phyloP scores from a whole-genome alignment of 1,140 invertebrate species.

The Pachyrhynchus sulphureomaculatus region DNA sequence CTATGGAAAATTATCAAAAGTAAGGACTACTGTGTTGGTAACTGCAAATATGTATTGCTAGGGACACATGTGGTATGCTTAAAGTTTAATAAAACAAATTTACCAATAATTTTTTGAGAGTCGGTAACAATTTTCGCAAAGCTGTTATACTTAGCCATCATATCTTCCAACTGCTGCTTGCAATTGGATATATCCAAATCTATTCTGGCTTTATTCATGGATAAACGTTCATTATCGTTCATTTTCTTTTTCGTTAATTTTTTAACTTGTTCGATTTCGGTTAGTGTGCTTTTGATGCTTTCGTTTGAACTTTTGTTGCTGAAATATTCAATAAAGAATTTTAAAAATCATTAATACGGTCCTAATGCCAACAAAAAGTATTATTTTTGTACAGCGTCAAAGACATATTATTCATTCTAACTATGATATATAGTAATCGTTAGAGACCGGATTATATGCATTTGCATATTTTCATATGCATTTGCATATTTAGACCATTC shows the following conservation, averaged over 20 bases:
- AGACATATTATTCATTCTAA: no score
- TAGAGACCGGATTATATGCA: no score
- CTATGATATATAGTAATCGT: no score
- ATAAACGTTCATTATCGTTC: constrained; percentile 62
- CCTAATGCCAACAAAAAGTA: no score
- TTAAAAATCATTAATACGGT: no score
- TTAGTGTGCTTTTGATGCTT: constrained; percentile 33
- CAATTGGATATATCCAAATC: constrained; percentile 56
- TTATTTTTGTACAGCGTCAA: no score
- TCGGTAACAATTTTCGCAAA: constrained; percentile 30
- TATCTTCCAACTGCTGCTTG: constrained; percentile 28
- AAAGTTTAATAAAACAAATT: constrained; percentile 7
- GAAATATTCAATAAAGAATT: no score
- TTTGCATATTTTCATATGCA: no score
- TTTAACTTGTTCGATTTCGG: constrained; percentile 58
- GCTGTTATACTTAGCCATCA: constrained; percentile 32
- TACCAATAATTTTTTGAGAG: constrained; percentile 31
- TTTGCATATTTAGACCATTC: no score
- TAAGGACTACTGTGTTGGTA: no score
- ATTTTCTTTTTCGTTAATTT: constrained; percentile 56
- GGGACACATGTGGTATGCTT: neutral
- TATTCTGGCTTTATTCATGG: constrained; percentile 60
- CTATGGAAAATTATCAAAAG: no score
- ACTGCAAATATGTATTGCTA: no score
- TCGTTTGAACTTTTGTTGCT: constrained; percentile 28